Evolutionary conservation across 1,140 invertebrate genomes (phyloP).

Genomic region (Triops cancriformis): DNA sequence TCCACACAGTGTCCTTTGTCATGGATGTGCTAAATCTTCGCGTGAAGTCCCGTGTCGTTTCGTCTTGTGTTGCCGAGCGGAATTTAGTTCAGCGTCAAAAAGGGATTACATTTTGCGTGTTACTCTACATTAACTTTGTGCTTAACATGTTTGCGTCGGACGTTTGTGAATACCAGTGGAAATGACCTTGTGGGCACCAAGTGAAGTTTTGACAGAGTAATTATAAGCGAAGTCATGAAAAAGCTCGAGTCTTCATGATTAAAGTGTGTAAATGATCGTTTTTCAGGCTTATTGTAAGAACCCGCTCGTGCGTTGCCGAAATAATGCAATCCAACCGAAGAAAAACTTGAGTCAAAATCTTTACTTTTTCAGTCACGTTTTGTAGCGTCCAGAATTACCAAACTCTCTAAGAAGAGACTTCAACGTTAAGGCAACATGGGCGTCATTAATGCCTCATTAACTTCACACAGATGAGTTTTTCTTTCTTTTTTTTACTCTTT

Average conservation of each 20-base stretch:
- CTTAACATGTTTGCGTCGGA: background rate
- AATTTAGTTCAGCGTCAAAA: too few species aligned
- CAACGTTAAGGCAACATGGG: background rate
- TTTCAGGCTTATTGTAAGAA: background rate
- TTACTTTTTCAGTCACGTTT: background rate
- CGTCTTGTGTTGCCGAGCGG: too few species aligned
- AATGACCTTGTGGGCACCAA: background rate
- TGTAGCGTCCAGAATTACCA: background rate
- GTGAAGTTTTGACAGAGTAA: background rate
- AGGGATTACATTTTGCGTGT: too few species aligned
- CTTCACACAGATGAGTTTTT: background rate
- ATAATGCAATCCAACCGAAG: background rate
- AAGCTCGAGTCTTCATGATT: background rate
- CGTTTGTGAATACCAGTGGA: background rate
- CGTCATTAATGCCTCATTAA: background rate
- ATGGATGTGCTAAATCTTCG: too few species aligned
- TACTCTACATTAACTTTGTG: background rate
- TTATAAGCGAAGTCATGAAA: background rate
- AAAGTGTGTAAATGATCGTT: background rate
- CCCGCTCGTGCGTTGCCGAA: background rate
- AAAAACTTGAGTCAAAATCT: background rate
- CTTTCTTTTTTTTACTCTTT: background rate
- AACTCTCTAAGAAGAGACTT: background rate
- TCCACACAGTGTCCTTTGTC: too few species aligned
- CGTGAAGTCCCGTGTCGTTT: too few species aligned